A percentile compares a stretch with the other conserved stretches of the same genome.
Evolutionary conservation across 2,113 vertebrate species (phyloP).

Genomic region (Heliornis fulica): DNA sequence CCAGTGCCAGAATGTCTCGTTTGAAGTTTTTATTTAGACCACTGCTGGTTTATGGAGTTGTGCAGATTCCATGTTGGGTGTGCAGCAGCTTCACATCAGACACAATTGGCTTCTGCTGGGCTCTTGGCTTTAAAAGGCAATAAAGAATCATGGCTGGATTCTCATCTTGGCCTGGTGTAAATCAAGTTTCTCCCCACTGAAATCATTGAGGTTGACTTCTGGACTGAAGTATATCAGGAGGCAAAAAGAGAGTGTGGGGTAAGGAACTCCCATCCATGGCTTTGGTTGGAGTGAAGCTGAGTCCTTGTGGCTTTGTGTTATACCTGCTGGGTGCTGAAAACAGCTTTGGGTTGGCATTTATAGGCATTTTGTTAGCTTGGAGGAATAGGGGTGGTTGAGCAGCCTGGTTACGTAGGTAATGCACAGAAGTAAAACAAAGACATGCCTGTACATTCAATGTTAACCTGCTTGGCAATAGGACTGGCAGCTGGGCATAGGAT

Average conservation of each 20-base stretch:
- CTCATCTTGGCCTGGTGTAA: background rate
- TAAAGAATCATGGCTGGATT: background rate
- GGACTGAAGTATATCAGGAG: background rate
- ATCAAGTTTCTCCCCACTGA: background rate
- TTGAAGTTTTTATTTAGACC: conserved; percentile 70
- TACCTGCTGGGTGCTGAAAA: background rate
- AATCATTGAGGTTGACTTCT: background rate
- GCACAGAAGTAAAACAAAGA: background rate
- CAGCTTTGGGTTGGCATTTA: background rate
- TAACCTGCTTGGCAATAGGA: background rate
- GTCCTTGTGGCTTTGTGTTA: background rate
- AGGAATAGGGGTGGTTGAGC: rapidly evolving
- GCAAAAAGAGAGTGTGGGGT: background rate
- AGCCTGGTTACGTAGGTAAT: background rate
- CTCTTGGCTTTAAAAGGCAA: conserved; percentile 60
- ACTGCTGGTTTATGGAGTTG: conserved; percentile 58
- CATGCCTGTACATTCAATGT: background rate
- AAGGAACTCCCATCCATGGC: background rate
- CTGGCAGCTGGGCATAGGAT: background rate
- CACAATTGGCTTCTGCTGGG: conserved; percentile 41
- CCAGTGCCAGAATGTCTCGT: conserved; percentile 25
- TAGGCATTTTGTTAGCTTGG: background rate
- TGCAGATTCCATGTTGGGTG: conserved; percentile 46
- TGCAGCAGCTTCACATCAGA: conserved; percentile 38
- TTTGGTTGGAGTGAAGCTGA: rapidly evolving